Percentiles rank a stretch among this genome's conserved stretches.
Conservation (phyloP, 2,797 vertebrate species). For the Eleutherodactylus coqui region DNA sequence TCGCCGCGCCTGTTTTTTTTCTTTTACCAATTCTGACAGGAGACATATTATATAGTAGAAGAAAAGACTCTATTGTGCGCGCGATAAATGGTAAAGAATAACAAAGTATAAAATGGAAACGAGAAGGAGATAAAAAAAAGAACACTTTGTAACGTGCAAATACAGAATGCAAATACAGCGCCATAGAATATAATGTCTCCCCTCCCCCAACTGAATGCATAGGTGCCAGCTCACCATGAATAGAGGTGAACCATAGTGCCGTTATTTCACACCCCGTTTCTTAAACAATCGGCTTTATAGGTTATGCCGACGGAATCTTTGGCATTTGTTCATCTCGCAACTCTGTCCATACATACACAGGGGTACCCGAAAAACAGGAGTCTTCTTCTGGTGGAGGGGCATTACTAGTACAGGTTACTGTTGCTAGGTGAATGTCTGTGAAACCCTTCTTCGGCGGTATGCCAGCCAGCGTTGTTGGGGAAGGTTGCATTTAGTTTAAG, state of each 20-base stretch:
- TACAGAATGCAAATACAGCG: not conserved
- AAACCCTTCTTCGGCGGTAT: too few relatives aligned
- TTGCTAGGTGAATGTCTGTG: too few relatives aligned
- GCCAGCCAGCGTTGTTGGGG: too few relatives aligned
- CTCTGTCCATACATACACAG: too few relatives aligned
- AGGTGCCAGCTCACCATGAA: not conserved
- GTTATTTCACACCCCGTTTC: not conserved
- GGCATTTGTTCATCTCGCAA: too few relatives aligned
- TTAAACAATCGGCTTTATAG: not conserved
- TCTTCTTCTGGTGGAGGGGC: too few relatives aligned
- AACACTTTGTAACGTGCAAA: not conserved
- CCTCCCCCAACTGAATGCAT: not conserved
- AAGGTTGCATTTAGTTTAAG: too few relatives aligned
- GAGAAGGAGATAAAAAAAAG: conserved; percentile 2
- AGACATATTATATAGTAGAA: conserved; percentile 33
- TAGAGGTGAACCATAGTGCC: not conserved
- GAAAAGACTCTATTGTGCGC: conserved; percentile 16
- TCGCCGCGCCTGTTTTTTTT: conserved; percentile 30
- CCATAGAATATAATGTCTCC: not conserved
- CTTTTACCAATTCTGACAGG: conserved; percentile 17
- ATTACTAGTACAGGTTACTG: too few relatives aligned
- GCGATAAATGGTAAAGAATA: not conserved
- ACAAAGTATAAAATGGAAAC: not conserved
- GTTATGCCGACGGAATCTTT: not conserved
- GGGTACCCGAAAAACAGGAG: too few relatives aligned